Base-by-base conservation (phyloP, 2,797 vertebrate species). In the Brotula barbata region DNA sequence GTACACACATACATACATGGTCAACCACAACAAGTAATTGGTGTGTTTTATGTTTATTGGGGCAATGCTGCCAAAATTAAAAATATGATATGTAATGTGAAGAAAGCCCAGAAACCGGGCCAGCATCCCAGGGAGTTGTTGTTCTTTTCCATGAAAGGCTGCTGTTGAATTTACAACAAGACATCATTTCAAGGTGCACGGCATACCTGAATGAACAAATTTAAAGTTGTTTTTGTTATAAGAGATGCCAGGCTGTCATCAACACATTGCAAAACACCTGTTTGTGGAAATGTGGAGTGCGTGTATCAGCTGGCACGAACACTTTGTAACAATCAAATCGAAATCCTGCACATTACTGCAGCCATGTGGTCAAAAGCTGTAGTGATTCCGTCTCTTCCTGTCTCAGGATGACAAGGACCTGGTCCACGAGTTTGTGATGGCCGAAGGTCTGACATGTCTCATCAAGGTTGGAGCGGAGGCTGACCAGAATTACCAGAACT, bases 401-500 rank as follows among this genome's bases (percentile, higher is more conserved):
- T 43, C 45, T 51, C 72, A 98, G 96, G 96, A 98, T 85, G 96
- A 98, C 90, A 98, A 98, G 80, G 96, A 98, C 77, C 90, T 98
- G 90, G 96, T 98, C 71, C 96, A 98, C 64, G 95, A 97, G 77
- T 98, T 98, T 88, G 95, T 98, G 63, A 86, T 95, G 7, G 95
- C 95, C 7, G 96, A 97, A 85, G 96, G 96, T 70, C 89, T 98
- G 82, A 94, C 94, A 0, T 98, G 96, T 84, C 91, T 98, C 81
- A 95, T 98, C 84, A 97, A 97, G 79, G 95, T 98, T 60, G 96
- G 96, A 85, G 93, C 94, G 14, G 95, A 98, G 63, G 94, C 95
- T 0, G 96, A 98, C 84, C 96, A 98, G 89, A 98, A 98, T 86
- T 97, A 98, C 68, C 96, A 98, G 89, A 97, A 98, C 89, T 98